A percentile compares a stretch with the other conserved stretches of the same genome.
Evolutionary conservation across 1,140 invertebrate genomes (phyloP).

Genomic region (Lethrus apterus): DNA sequence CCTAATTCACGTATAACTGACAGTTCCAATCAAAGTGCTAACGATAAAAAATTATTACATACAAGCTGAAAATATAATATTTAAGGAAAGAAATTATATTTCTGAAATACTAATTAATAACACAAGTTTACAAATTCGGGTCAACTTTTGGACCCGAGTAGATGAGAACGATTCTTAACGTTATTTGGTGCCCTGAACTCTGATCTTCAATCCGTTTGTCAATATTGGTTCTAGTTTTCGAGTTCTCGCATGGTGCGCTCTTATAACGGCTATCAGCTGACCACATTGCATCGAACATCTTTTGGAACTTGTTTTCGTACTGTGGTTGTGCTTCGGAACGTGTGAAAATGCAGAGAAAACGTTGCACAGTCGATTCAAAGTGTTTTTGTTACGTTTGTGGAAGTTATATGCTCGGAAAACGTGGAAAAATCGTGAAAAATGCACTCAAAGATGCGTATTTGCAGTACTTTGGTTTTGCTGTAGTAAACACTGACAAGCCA

Average conservation of each 20-base stretch:
- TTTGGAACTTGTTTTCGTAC: background rate
- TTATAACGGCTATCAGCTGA: conserved; percentile 9
- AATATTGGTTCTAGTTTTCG: conserved; percentile 1
- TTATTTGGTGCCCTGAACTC: conserved; percentile 14
- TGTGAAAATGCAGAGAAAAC: conserved; percentile 9
- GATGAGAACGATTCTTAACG: conserved; percentile 16
- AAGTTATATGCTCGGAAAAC: conserved; percentile 12
- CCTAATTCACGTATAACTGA: no score
- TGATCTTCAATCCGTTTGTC: background rate
- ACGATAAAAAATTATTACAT: no score
- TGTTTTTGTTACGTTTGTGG: conserved; percentile 13
- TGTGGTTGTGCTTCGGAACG: background rate
- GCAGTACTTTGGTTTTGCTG: conserved; percentile 13
- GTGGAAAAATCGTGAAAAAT: conserved; percentile 8
- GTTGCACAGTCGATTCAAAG: conserved; percentile 10
- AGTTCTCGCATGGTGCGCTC: background rate
- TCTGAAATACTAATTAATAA: no score
- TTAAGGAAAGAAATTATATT: no score
- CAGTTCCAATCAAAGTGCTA: no score
- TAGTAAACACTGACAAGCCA: conserved; percentile 11
- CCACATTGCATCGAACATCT: conserved; percentile 2
- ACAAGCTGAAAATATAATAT: no score
- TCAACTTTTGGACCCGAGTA: conserved; percentile 16
- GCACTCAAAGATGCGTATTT: conserved; percentile 12
- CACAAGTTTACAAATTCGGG: conserved; percentile 12